phyloP scores from a whole-genome alignment of 2,797 vertebrate genomes.

The Myoxocephalus aenaeus region DNA sequence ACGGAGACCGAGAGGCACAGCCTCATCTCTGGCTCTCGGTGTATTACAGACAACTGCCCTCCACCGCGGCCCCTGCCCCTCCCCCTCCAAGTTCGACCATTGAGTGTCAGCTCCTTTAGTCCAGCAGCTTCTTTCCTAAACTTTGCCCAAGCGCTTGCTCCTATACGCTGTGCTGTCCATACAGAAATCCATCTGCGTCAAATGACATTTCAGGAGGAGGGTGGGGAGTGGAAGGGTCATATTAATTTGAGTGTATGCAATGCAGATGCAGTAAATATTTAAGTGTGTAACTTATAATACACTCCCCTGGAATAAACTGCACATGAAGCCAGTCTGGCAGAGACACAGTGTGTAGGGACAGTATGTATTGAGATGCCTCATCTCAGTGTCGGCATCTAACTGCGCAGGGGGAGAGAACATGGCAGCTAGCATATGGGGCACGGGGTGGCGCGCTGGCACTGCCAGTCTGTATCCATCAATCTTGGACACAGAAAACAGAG shows the following conservation, averaged over 20 bases:
- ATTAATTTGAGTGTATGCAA: conserved; percentile 32
- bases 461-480: conserved; percentile 78
- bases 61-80: not conserved
- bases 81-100: conserved; percentile 36
- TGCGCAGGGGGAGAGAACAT: conserved; percentile 69
- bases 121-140: conserved; percentile 37
- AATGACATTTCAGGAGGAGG: conserved; percentile 54
- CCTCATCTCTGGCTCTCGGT: conserved; percentile 41
- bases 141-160: not conserved
- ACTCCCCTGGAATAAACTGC: conserved; percentile 35
- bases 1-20: conserved; percentile 50
- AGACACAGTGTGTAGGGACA: conserved; percentile 27
- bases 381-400: conserved; percentile 68
- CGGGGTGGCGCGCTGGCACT: conserved; percentile 73
- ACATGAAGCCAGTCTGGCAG: conserved; percentile 32
- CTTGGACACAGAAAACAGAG: conserved; percentile 45
- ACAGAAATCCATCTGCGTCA: conserved; percentile 55
- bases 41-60: conserved; percentile 31
- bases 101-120: conserved; percentile 32
- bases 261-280: conserved; percentile 36
- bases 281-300: conserved; percentile 46
- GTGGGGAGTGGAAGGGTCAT: conserved; percentile 9
- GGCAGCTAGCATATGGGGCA: conserved; percentile 80
- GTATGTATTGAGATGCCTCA: conserved; percentile 63
- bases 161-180: conserved; percentile 23